phyloP scores from a whole-genome alignment of 2,113 vertebrate genomes.

The Python bivittatus region DNA sequence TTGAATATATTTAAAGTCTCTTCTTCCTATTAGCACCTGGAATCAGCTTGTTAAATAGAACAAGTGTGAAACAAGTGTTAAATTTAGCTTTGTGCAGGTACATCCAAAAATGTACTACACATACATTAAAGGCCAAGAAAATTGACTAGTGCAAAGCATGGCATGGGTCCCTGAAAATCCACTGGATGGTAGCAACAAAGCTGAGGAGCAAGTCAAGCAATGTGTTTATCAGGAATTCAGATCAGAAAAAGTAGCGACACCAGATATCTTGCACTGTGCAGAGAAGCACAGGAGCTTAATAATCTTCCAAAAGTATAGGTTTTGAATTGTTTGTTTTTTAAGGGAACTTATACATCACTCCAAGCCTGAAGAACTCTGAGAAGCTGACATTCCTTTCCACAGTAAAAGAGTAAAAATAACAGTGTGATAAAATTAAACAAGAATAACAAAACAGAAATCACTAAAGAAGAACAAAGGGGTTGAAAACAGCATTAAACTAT shows the following conservation, averaged over 20 bases:
- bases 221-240: slow-evolving; percentile 50
- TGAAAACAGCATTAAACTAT: background rate
- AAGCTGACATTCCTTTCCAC: background rate
- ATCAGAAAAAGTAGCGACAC: slow-evolving; percentile 47
- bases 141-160: background rate
- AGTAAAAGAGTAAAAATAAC: background rate
- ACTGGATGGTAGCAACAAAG: slow-evolving; percentile 41
- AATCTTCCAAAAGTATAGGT: slow-evolving; percentile 61
- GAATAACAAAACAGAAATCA: background rate
- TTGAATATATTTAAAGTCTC: background rate
- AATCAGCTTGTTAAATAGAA: slow-evolving; percentile 35
- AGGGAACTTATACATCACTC: background rate
- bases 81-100: slow-evolving; percentile 39
- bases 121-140: slow-evolving; percentile 12
- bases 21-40: background rate
- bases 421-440: background rate
- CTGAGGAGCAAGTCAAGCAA: background rate
- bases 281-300: slow-evolving; percentile 56
- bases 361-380: background rate
- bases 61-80: background rate
- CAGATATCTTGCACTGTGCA: slow-evolving; percentile 52
- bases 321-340: slow-evolving; percentile 45
- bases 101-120: background rate
- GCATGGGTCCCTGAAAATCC: background rate
- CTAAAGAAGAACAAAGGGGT: background rate